phyloP scores from a whole-genome alignment of 2,113 vertebrate species.

The Colossoma macropomum region DNA sequence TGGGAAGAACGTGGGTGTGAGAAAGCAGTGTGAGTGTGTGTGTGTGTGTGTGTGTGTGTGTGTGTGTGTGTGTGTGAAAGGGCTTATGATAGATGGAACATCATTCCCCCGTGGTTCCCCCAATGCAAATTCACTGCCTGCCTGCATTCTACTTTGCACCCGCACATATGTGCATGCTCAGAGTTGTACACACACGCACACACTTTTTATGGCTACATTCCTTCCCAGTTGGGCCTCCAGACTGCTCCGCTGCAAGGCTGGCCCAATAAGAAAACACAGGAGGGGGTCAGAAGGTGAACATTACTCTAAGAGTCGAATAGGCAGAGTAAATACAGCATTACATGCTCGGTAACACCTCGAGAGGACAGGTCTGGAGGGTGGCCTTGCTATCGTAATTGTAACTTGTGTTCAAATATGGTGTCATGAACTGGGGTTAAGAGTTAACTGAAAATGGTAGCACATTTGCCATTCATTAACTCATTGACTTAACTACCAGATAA shows the following conservation, averaged over 20 bases:
- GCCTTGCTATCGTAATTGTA: neutral
- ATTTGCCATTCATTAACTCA: neutral
- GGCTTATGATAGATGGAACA: conserved; percentile 40
- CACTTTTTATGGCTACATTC: conserved; percentile 69
- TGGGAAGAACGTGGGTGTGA: conserved; percentile 44
- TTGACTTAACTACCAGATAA: neutral
- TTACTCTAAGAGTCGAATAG: conserved; percentile 67
- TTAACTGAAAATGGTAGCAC: neutral
- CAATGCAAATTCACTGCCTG: conserved; percentile 68
- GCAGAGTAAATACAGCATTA: conserved; percentile 67
- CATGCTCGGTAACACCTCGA: conserved; percentile 49
- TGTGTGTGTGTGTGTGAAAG: conserved; percentile 2
- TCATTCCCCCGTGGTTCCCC: conserved; percentile 65
- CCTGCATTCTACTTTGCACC: conserved; percentile 61
- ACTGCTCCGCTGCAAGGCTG: conserved; percentile 51
- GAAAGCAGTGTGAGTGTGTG: conserved; percentile 29
- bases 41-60: conserved; percentile 11
- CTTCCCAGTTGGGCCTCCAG: conserved; percentile 55
- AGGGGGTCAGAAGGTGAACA: conserved; percentile 59
- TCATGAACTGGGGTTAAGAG: neutral
- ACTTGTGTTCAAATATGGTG: neutral
- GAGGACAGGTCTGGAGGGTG: conserved; percentile 17
- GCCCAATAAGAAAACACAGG: conserved; percentile 65
- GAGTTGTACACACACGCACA: conserved; percentile 42
- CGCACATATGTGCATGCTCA: conserved; percentile 31